Evolutionary conservation across 2,113 vertebrate genomes (phyloP), one percentile per base, ranked within the genome.

Genomic region (Tympanuchus pallidicinctus): DNA sequence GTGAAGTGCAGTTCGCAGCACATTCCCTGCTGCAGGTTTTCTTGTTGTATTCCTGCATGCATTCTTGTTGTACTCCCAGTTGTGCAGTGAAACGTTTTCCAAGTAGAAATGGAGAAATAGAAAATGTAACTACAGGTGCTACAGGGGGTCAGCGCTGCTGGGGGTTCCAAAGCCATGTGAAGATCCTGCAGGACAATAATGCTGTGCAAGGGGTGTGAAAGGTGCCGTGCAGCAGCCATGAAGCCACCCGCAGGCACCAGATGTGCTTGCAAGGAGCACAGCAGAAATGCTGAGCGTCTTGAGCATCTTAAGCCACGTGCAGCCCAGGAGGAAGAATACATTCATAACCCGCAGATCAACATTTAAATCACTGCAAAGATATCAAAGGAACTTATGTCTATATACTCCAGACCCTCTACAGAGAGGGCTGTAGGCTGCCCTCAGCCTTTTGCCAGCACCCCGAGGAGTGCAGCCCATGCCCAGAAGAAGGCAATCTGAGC

Each of bases 301-400:
- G 19, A 38, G 9, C 38, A 38, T 38, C 38, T 4, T 25, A n/a
- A 54, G 54, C 19, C 30, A 17, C 3, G 16, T 0, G 1, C 18
- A 25, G 6, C 24, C 45, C 17, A 17, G 52, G 27, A 15, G 27
- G 27, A 28, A 64, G n/a, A 74, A 64, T 64, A 65, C 34, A 4
- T 36, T 59, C 28, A 1, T 69, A 73, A 82, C 19, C 13, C 21
- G 27, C 54, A 36, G 54, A 59, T 59, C n/a, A 64, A n/a, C 45
- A 10, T 57, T 54, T 32, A 74, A 78, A 82, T 20, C 36, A 47
- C 25, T 65, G 38, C 17, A 72, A 40, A 63, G 42, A 57, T 40
- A 64, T 27, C 48, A 60, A 20, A 77, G 52, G 32, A 54, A 63
- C 38, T 75, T 21, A 45, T 47, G 73, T 83, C 45, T 65, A 19